Conservation (phyloP, 2,113 vertebrate genomes). For the Pseudonaja textilis region DNA sequence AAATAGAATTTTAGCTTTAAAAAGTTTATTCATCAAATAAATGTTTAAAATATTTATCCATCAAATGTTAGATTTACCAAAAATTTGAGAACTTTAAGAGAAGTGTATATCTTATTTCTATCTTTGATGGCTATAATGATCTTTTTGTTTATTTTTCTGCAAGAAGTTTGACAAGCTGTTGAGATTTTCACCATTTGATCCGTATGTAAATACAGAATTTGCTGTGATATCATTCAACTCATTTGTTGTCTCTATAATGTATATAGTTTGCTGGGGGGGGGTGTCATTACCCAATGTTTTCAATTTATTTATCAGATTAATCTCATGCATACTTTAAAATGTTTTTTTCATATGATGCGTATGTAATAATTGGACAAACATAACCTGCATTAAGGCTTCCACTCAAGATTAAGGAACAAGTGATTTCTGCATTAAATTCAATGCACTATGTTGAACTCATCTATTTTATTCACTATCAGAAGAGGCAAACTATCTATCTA, state of each 20-base stretch:
- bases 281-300: not conserved
- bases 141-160: not conserved
- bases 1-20: not conserved
- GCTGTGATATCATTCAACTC: not conserved
- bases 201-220: not conserved
- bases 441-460: not conserved
- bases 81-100: not conserved
- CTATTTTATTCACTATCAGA: not conserved
- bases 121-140: not conserved
- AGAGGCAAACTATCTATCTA: not conserved
- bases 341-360: not conserved
- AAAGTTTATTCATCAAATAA: not conserved
- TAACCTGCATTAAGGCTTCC: not conserved
- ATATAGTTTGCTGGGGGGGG: not conserved
- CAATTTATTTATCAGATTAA: not conserved
- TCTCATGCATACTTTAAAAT: not conserved
- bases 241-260: not conserved
- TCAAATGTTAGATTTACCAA: not conserved
- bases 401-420: not conserved
- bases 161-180: not conserved
- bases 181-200: not conserved
- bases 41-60: not conserved
- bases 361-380: not conserved
- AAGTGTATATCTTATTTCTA: not conserved
- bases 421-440: not conserved